These are phyloP conservation scores for Cheilosia soror DNA, from an alignment of 2,888 invertebrate species.

Conservation along the genomic window DNA sequence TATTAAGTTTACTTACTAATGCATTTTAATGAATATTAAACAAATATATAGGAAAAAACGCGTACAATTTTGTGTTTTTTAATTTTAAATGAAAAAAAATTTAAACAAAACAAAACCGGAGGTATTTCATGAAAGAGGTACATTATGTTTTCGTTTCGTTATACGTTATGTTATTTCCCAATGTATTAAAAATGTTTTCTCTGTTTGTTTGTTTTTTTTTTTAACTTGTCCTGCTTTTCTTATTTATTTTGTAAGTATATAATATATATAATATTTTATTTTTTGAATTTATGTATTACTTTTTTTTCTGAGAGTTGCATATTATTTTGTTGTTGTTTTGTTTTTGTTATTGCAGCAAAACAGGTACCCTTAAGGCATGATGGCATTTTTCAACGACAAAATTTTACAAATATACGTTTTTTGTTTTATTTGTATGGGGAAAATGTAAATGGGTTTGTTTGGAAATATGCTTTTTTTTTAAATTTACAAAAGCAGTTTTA, in stretches of 20 bases:
- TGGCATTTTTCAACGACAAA: constrained; percentile 69
- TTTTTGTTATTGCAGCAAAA: constrained; percentile 65
- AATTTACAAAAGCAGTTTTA: constrained; percentile 50
- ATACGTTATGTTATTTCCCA: constrained; percentile 57
- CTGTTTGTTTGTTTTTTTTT: constrained; percentile 14
- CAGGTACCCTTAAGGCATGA: constrained; percentile 76
- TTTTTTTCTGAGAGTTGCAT: constrained; percentile 60
- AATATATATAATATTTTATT: constrained; percentile 40
- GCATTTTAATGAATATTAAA: no score
- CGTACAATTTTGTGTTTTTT: background rate
- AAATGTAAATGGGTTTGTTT: constrained; percentile 56
- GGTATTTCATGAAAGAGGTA: constrained; percentile 66
- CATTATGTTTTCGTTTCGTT: constrained; percentile 65
- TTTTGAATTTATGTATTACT: constrained; percentile 17
- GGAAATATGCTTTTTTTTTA: constrained; percentile 23
- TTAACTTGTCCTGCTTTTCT: constrained; percentile 48
- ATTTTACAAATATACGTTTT: constrained; percentile 61
- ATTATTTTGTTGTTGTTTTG: constrained; percentile 58
- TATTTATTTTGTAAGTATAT: constrained; percentile 45
- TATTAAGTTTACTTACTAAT: no score
- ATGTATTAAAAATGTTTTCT: constrained; percentile 43
- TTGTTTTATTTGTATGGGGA: constrained; percentile 37
- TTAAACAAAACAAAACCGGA: constrained; percentile 41
- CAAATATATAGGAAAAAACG: no score
- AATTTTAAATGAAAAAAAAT: constrained; percentile 1